Percentiles rank a stretch among this genome's conserved stretches.
Conservation (phyloP, 2,113 vertebrate species). For the Zosterops lateralis region DNA sequence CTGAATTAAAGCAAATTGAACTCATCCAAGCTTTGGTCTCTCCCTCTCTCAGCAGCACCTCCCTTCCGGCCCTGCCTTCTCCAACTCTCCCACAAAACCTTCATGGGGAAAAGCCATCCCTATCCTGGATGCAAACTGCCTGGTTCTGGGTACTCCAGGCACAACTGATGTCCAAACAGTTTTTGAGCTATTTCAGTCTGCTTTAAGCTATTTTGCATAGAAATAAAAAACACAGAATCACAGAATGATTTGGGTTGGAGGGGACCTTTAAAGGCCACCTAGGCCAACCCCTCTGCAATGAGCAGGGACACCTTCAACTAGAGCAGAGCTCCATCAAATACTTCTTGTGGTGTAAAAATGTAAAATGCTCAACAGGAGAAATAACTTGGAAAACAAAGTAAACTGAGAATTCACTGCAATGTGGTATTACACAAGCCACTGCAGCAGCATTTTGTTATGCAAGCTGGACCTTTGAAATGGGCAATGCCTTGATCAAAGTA, state of each 20-base stretch:
- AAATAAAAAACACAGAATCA: not conserved
- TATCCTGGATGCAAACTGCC: not conserved
- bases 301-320: not conserved
- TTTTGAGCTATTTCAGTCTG: not conserved
- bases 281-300: not conserved
- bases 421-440: fast-evolving
- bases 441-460: not conserved
- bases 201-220: not conserved
- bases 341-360: not conserved
- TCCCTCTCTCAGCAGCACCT: not conserved
- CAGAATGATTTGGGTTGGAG: not conserved
- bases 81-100: not conserved
- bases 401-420: fast-evolving
- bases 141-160: not conserved
- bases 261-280: not conserved
- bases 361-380: not conserved
- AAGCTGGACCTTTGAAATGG: not conserved
- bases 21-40: not conserved
- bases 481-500: not conserved
- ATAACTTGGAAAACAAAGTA: not conserved
- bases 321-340: not conserved
- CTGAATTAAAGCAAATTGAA: not conserved
- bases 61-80: not conserved
- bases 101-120: not conserved
- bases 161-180: not conserved